Evolutionary conservation across 2,113 vertebrate genomes (phyloP).

Genomic region (Aldabrachelys gigantea): DNA sequence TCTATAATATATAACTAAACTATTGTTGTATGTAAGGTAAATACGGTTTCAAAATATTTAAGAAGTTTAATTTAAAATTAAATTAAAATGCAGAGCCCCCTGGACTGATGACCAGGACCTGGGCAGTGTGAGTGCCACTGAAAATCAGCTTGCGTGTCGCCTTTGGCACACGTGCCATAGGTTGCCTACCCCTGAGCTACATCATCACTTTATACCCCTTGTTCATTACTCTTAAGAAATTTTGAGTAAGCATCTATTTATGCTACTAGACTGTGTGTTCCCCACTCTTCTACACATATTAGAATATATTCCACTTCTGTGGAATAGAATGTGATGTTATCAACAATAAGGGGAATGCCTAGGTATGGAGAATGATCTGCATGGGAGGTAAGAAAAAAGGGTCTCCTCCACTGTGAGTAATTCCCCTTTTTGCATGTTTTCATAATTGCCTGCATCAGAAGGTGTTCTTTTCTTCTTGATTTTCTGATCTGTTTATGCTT

Average conservation of each 20-base stretch:
- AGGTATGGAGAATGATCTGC: background rate
- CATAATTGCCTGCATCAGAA: background rate
- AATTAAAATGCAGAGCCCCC: too few species aligned
- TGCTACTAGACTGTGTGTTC: background rate
- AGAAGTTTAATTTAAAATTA: too few species aligned
- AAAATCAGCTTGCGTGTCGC: too few species aligned
- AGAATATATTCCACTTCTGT: background rate
- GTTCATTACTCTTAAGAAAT: background rate
- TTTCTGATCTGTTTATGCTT: slow-evolving; percentile 23
- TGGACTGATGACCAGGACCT: too few species aligned
- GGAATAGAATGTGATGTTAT: background rate
- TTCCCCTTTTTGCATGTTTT: background rate
- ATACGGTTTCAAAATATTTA: too few species aligned
- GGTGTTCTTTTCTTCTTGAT: background rate
- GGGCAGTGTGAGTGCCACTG: too few species aligned
- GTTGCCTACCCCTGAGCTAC: background rate
- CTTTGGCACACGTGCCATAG: too few species aligned
- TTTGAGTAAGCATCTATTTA: background rate
- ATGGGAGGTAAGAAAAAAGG: background rate
- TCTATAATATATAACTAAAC: too few species aligned
- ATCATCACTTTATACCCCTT: background rate
- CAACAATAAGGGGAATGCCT: background rate
- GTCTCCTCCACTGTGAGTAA: background rate
- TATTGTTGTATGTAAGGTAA: too few species aligned
- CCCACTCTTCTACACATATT: background rate